Base-by-base conservation (phyloP, 2,888 invertebrate species). In the Drosophila kokeensis region DNA sequence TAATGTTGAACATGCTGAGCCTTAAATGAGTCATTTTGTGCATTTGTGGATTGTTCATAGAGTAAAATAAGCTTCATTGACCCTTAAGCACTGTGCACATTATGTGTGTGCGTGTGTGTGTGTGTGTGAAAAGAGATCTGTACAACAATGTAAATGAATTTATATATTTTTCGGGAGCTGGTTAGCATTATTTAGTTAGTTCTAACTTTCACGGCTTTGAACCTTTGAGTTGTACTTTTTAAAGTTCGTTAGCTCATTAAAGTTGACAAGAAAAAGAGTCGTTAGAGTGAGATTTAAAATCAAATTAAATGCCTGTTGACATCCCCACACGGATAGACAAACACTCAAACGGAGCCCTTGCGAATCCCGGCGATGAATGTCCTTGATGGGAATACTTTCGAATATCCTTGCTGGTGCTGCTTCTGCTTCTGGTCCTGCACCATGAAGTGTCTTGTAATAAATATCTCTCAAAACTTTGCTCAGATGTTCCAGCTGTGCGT, bases 251-350 rank as follows among this genome's bases (percentile, higher is more conserved):
- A 21, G 34, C 48, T 69, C 64, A 69, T 77, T 77, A 62, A 66
- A 57, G 50, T 32, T 48, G 42, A n/a, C 45, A 29, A 49, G 63
- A 50, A 52, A 11, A 11, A 24, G 34, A 18, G 55, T 42, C 29
- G 21, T 54, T 52, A 15, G 50, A 78, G 53, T 48, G 32, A 76
- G 83, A 82, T 79, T 87, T 84, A 76, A 84, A 84, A 89, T 84
- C 87, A 89, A 87, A 84, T 84, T 84, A 84, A 84, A 89, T 87
- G 82, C 85, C 76, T 84, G 85, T 88, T 86, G 88, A 83, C 88
- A 88, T 83, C 74, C 78, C 71, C 81, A 76, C 81, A 70, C 29
- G 54, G 38, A 64, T 61, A 57, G 67, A 66, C 67, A 50, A 18
- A 50, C 50, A n/a, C 29, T n/a, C 50, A 50, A 34, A 11, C 21